phyloP scores from a whole-genome alignment of 1,140 invertebrate genomes.

The Megalonaias nervosa region DNA sequence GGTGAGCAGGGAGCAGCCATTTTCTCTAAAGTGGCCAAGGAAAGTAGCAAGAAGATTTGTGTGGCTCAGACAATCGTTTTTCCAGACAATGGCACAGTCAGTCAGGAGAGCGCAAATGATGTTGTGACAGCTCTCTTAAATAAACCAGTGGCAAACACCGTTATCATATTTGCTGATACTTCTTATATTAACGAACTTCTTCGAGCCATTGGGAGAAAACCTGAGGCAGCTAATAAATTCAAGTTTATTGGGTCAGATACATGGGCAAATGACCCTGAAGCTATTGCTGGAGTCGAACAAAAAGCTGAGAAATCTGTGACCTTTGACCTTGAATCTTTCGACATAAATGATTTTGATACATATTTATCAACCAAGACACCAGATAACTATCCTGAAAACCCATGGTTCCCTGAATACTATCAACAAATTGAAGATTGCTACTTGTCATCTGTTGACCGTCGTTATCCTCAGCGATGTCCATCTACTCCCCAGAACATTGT shows the following conservation, averaged over 20 bases:
- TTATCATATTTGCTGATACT: conserved; percentile 57
- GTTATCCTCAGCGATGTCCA: conserved; percentile 46
- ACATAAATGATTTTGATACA: conserved; percentile 54
- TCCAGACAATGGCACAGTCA: conserved; percentile 47
- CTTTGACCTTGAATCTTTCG: conserved; percentile 48
- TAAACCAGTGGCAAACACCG: conserved; percentile 62
- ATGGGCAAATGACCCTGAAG: conserved; percentile 58
- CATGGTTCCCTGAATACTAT: conserved; percentile 68
- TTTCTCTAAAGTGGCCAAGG: conserved; percentile 42
- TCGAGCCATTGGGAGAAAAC: conserved; percentile 44
- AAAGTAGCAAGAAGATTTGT: conserved; percentile 51
- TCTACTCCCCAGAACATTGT: conserved; percentile 42
- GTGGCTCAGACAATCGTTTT: conserved; percentile 58
- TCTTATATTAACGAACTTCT: conserved; percentile 55
- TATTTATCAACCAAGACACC: conserved; percentile 57
- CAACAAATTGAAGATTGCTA: conserved; percentile 64
- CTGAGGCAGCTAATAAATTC: conserved; percentile 46
- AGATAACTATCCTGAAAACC: conserved; percentile 61
- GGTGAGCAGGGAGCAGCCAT: conserved; percentile 42
- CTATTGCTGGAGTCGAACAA: conserved; percentile 44
- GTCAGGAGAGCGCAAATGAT: conserved; percentile 54
- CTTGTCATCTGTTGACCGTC: conserved; percentile 38
- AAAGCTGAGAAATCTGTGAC: conserved; percentile 54
- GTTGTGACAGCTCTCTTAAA: conserved; percentile 51
- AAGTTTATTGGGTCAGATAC: conserved; percentile 62